A percentile compares a stretch with the other conserved stretches of the same genome.
phyloP scores from a whole-genome alignment of 2,113 vertebrate species.

The Agelaius phoeniceus region DNA sequence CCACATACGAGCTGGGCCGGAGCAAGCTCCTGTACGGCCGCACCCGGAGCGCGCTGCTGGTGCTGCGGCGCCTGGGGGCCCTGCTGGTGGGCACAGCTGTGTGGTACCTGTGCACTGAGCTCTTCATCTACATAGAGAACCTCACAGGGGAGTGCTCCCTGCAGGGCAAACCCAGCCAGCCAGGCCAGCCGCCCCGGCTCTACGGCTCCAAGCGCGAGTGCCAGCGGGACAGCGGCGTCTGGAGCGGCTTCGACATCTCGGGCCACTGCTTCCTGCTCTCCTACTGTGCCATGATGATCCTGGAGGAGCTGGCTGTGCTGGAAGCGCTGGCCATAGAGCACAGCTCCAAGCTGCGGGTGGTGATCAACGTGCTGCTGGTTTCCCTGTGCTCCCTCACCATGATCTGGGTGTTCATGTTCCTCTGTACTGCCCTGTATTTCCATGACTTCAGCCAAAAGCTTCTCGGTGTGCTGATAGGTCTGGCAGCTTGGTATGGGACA shows the following conservation, averaged over 20 bases:
- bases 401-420: slow-evolving; percentile 93
- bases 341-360: slow-evolving; percentile 17
- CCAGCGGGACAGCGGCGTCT: slow-evolving; percentile 76
- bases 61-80: slow-evolving; percentile 76
- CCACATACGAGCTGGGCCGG: slow-evolving; percentile 65
- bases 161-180: not conserved
- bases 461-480: slow-evolving; percentile 81
- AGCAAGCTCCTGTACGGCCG: slow-evolving; percentile 51
- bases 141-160: slow-evolving; percentile 82
- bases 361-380: slow-evolving; percentile 79
- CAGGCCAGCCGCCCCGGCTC: slow-evolving; percentile 6
- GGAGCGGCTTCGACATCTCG: slow-evolving; percentile 92
- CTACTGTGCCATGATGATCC: slow-evolving; percentile 88
- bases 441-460: slow-evolving; percentile 87
- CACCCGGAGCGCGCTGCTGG: slow-evolving; percentile 54
- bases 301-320: slow-evolving; percentile 88
- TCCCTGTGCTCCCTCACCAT: slow-evolving; percentile 79
- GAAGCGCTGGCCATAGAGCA: slow-evolving; percentile 63
- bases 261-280: slow-evolving; percentile 94
- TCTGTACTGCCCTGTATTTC: slow-evolving; percentile 92
- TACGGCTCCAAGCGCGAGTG: slow-evolving; percentile 78
- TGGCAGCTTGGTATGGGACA: slow-evolving; percentile 86
- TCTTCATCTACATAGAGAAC: slow-evolving; percentile 87
- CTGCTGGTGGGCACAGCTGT: slow-evolving; percentile 84
- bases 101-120: slow-evolving; percentile 85